Evolutionary conservation across 2,797 vertebrate species (phyloP).

Genomic region (Anabas testudineus): DNA sequence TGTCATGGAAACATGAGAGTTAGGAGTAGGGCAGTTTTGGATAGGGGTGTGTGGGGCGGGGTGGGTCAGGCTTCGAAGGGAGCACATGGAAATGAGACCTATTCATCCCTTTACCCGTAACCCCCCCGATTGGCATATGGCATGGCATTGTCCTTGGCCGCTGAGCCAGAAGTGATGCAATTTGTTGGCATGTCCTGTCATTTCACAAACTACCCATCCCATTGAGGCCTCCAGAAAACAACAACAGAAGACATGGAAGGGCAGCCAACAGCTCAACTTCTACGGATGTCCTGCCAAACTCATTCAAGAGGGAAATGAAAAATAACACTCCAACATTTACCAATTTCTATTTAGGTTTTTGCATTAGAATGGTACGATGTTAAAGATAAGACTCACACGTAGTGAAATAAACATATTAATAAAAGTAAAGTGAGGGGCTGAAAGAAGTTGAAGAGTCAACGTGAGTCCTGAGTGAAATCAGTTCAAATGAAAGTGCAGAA

Average conservation of each 20-base stretch:
- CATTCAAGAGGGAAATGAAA: constrained; percentile 43
- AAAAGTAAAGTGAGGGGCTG: not conserved
- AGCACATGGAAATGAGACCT: constrained; percentile 90
- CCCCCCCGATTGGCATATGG: constrained; percentile 91
- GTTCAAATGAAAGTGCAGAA: too few species aligned
- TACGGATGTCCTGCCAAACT: constrained; percentile 51
- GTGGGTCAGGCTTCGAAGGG: constrained; percentile 71
- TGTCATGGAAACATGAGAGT: constrained; percentile 34
- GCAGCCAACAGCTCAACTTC: constrained; percentile 86
- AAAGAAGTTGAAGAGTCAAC: not conserved
- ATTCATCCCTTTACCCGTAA: constrained; percentile 89
- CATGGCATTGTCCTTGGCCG: constrained; percentile 91
- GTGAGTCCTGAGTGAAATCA: not conserved
- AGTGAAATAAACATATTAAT: too few species aligned
- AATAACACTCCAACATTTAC: constrained; percentile 50
- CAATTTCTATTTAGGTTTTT: constrained; percentile 20
- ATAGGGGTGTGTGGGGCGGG: constrained; percentile 41
- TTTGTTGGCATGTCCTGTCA: constrained; percentile 98
- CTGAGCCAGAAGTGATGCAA: constrained; percentile 96
- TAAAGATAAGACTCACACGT: not conserved
- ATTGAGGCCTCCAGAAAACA: constrained; percentile 88
- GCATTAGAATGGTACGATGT: not conserved
- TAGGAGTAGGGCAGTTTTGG: constrained; percentile 38
- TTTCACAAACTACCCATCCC: constrained; percentile 90
- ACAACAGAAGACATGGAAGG: constrained; percentile 89